Base-by-base conservation (phyloP, 2,113 vertebrate species). In the Halcyon senegalensis region DNA sequence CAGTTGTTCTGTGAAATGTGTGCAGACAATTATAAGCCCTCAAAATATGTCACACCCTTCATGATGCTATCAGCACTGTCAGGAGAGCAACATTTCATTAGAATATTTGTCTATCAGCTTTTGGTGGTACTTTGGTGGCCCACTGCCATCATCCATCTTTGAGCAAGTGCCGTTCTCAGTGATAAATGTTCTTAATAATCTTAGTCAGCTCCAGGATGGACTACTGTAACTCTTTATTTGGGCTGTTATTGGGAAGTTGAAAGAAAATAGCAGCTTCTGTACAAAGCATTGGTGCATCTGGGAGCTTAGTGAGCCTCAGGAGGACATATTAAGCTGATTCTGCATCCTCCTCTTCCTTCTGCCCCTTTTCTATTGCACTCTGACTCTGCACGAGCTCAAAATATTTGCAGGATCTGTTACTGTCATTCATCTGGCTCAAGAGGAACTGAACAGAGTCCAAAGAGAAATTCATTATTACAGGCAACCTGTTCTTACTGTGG, bases 31-130 rank as follows among this genome's bases (percentile, higher is more conserved):
- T 46, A 37, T 3, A 90, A 96, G 89, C 91, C 69, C 95, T 96
- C 69, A 72, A 82, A 96, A 92, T 50, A 51, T 93, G 95, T 96
- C 84, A 76, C 86, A 93, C 73, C 73, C 79, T 94, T 97, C 95
- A 95, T 11, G 20, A 78, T 92, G 87, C 92, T 83, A 72, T 96
- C 92, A 96, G 91, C 92, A 33, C 84, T 95, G 94, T 89, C 95
- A 95, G 84, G 84, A 92, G 92, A 96, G 84, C 93, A 95, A 79
- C 86, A 79, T 74, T 94, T 87, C 58, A 50, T 93, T 89, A 92
- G 95, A 92, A 87, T 96, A 94, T 95, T 96, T 96, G 94, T 93
- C 96, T 96, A 4, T 87, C 96, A 93, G 93, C 68, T 96, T 94
- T 93, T 87, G 69, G 60, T 95, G 84, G 84, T 59, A 51, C 86